Evolutionary conservation across 2,888 invertebrate genomes (phyloP).

Genomic region (Tetragonula carbonaria): DNA sequence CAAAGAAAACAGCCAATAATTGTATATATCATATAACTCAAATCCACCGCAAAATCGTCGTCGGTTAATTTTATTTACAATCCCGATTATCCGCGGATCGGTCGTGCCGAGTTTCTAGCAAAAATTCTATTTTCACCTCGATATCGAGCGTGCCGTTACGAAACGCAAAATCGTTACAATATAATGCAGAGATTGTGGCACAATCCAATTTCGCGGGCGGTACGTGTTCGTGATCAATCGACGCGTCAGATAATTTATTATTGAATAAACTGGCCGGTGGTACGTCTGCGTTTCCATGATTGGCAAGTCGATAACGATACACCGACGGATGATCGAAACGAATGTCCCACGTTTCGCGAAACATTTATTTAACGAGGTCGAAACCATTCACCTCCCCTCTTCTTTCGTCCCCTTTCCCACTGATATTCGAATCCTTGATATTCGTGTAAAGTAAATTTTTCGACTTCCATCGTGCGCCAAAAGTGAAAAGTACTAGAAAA

Average conservation of each 20-base stretch:
- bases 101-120: too few species aligned
- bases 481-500: neutral
- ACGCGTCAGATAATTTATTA: constrained; percentile 41
- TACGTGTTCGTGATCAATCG: constrained; percentile 32
- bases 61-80: neutral
- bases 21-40: neutral
- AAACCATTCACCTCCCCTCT: too few species aligned
- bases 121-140: neutral
- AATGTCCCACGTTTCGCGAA: neutral
- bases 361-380: neutral
- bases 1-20: neutral
- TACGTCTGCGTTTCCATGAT: constrained; percentile 19
- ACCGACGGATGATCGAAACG: neutral
- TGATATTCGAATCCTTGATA: neutral
- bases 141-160: too few species aligned
- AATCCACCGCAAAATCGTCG: neutral
- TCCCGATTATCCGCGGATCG: neutral
- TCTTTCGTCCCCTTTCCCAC: too few species aligned
- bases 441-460: neutral
- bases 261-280: constrained; percentile 32
- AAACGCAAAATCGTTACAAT: neutral
- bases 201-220: constrained; percentile 22
- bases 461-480: neutral
- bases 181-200: constrained; percentile 11
- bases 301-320: constrained; percentile 43